Percentiles rank a stretch among this genome's conserved stretches.
Conservation (phyloP, 2,797 vertebrate genomes). For the Sylvia borin region DNA sequence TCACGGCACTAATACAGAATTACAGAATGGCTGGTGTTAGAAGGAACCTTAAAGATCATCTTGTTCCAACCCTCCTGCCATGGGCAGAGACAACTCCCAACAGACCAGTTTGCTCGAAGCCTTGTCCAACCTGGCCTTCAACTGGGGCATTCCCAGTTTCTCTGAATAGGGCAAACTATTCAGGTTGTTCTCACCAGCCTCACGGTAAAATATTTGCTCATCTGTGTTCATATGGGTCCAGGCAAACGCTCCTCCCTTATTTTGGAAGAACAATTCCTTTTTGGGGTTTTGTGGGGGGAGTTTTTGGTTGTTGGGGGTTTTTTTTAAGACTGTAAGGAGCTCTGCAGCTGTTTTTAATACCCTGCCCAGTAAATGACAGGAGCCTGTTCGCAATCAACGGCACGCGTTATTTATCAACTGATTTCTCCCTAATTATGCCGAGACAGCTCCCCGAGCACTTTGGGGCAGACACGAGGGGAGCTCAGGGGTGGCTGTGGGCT, state of each 20-base stretch:
- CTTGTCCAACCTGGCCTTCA: neutral
- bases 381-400: neutral
- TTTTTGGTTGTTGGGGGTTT: accelerated
- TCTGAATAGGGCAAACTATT: neutral
- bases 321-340: neutral
- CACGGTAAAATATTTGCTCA: no score
- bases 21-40: neutral
- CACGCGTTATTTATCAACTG: constrained; percentile 16
- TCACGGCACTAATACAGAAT: neutral
- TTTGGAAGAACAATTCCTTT: neutral
- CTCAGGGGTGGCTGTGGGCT: accelerated
- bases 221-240: neutral
- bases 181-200: neutral
- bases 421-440: neutral
- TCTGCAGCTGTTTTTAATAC: neutral
- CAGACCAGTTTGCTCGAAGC: neutral
- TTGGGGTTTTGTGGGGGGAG: accelerated
- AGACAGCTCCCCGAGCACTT: neutral
- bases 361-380: neutral
- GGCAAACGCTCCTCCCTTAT: accelerated
- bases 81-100: neutral
- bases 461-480: neutral
- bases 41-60: neutral
- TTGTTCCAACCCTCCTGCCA: neutral
- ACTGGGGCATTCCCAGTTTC: neutral